Evolutionary conservation across 2,797 vertebrate genomes (phyloP), one percentile per base, ranked within the genome.

Genomic region (Chiroxiphia lanceolata): DNA sequence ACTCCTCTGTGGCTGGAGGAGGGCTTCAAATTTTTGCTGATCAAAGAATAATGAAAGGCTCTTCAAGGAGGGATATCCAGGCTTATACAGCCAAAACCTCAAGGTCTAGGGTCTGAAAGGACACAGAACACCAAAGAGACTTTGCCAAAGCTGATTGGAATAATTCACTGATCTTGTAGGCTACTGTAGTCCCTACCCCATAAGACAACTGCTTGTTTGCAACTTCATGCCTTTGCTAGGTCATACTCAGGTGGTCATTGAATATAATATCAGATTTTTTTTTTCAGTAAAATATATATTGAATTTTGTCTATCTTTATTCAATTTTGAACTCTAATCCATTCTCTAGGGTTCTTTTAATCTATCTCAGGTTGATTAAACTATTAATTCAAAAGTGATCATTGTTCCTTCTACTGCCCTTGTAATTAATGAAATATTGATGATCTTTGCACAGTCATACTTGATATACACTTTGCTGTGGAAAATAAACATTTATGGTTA

Each of bases 131-230:
- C 13, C 15, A 42, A 42, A 61, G 16, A 61, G 9, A 61, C 3
- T 84, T 65, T 48, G 5, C 4, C 26, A 91, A 86, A 83, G 26
- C 7, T 64, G 20, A 77, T 33, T 15, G 56, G 26, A 64, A 38
- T 48, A 64, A 81, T 88, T 68, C 29, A n/a, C 33, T 81, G 53
- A 78, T 69, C 50, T 81, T 78, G 2, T 31, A 53, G 18, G 9
- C 18, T 42, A 5, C 51, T 27, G 2, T 10, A 34, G 19, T 13
- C 9, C 9, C 18, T 6, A 18, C 0, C 2, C 17, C 3, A 22
- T 15, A 40, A 14, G 13, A 45, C 21, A 95, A 22, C 6, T 29
- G 4, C 11, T 38, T 75, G 67, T 64, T 40, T 80, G 11, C 9
- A 77, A 33, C 5, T 29, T 26, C 56, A 45, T 1, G 2, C 5